Evolutionary conservation across 2,888 invertebrate species (phyloP).

Genomic region (Aricia artaxerxes): DNA sequence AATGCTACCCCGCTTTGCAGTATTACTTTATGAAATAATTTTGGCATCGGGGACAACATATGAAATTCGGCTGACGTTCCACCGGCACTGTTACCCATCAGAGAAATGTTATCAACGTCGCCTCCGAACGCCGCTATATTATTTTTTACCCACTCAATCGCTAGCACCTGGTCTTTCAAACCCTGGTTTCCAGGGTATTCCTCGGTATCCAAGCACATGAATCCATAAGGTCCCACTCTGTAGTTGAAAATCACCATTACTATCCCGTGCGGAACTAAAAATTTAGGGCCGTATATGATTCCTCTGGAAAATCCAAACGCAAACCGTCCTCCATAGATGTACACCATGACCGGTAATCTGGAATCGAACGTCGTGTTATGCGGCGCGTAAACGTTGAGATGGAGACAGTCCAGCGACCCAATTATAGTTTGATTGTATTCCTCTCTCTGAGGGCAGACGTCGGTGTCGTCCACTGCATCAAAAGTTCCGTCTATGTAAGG

Average conservation of each 20-base stretch:
- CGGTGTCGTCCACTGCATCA: conserved; percentile 56
- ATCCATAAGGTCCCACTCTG: conserved; percentile 59
- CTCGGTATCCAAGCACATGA: conserved; percentile 56
- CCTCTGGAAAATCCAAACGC: conserved; percentile 48
- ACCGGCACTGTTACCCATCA: conserved; percentile 61
- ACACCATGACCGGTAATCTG: conserved; percentile 55
- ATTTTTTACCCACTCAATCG: conserved; percentile 57
- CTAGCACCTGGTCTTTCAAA: conserved; percentile 57
- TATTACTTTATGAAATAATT: conserved; percentile 54
- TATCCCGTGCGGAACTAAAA: conserved; percentile 54
- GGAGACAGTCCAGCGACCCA: conserved; percentile 55
- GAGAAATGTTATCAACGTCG: conserved; percentile 53
- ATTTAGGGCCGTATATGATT: conserved; percentile 51
- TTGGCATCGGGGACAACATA: conserved; percentile 50
- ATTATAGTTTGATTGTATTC: conserved; percentile 46
- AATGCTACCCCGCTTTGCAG: conserved; percentile 54
- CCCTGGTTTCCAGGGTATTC: conserved; percentile 61
- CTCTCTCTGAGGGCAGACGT: conserved; percentile 55
- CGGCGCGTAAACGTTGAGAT: conserved; percentile 57
- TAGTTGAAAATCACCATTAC: conserved; percentile 61
- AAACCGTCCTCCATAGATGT: conserved; percentile 57
- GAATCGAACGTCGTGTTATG: conserved; percentile 48
- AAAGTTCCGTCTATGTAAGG: conserved; percentile 50
- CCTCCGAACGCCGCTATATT: conserved; percentile 62
- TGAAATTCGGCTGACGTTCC: conserved; percentile 53